phyloP scores from a whole-genome alignment of 1,140 invertebrate genomes.

The Papilio polyxenes region DNA sequence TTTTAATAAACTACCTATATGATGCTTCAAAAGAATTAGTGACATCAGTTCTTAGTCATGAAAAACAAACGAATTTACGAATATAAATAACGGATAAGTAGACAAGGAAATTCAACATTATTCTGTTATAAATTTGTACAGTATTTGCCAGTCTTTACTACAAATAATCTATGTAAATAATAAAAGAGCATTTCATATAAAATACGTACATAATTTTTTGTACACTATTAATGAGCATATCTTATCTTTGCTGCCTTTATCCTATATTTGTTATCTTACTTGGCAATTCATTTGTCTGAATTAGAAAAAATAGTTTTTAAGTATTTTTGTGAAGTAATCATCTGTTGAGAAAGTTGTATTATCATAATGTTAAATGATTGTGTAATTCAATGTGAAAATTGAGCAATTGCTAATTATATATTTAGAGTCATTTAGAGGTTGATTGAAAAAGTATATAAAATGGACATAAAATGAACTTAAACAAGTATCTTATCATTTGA shows the following conservation, averaged over 20 bases:
- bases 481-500: background rate
- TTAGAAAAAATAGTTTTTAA: background rate
- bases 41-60: slow-evolving; percentile 64
- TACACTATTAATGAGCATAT: background rate
- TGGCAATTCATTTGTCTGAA: slow-evolving; percentile 15
- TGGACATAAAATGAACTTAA: background rate
- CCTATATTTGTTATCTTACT: slow-evolving; percentile 2
- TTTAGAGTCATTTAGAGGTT: background rate
- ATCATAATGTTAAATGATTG: background rate
- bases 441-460: background rate
- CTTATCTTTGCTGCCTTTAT: slow-evolving; percentile 34
- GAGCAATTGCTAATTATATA: background rate
- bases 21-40: slow-evolving; percentile 43
- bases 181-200: background rate
- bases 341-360: background rate
- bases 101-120: background rate
- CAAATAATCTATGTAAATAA: background rate
- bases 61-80: slow-evolving; percentile 40
- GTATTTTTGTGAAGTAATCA: background rate
- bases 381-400: background rate
- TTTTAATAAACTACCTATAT: slow-evolving; percentile 26
- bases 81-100: slow-evolving; percentile 5
- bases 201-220: background rate
- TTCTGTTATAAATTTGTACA: background rate
- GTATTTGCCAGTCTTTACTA: background rate